These are phyloP conservation scores for Drosophila lacicola DNA, from an alignment of 2,888 invertebrate species.

Conservation along the genomic window DNA sequence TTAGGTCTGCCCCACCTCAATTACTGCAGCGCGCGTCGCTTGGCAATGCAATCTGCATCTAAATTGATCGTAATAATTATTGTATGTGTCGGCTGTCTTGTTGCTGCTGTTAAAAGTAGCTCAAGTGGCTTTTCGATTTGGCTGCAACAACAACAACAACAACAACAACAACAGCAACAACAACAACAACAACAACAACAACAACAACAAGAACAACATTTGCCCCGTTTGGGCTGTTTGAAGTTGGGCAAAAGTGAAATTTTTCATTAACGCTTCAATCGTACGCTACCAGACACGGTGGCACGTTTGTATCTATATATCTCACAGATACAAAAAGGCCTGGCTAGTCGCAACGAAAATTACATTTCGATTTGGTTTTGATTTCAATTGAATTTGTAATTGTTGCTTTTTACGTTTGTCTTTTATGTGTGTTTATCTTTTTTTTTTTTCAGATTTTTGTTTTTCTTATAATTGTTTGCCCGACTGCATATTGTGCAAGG, in stretches of 20 bases:
- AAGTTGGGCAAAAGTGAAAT: conserved; percentile 72
- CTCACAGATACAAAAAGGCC: conserved; percentile 28
- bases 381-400: conserved; percentile 77
- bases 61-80: conserved; percentile 81
- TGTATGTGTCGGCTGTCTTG: conserved; percentile 70
- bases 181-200: conserved; percentile 13
- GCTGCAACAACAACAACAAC: conserved; percentile 17
- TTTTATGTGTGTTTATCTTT: conserved; percentile 73
- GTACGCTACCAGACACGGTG: conserved; percentile 64
- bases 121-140: conserved; percentile 72
- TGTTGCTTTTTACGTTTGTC: conserved; percentile 62
- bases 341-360: conserved; percentile 24
- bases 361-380: conserved; percentile 63
- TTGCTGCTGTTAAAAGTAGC: conserved; percentile 70
- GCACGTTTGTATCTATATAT: conserved; percentile 52
- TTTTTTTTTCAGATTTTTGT: conserved; percentile 26
- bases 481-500: conserved; percentile 44
- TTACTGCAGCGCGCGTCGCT: conserved; percentile 52
- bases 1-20: conserved; percentile 71
- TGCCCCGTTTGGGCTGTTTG: conserved; percentile 43
- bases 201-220: conserved; percentile 20
- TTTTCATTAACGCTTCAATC: conserved; percentile 74
- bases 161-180: conserved; percentile 11
- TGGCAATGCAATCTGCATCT: conserved; percentile 77
- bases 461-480: conserved; percentile 41